These are phyloP conservation scores for Pseudomyrmex concolor DNA, from an alignment of 1,140 invertebrate genomes.

Conservation along the genomic window DNA sequence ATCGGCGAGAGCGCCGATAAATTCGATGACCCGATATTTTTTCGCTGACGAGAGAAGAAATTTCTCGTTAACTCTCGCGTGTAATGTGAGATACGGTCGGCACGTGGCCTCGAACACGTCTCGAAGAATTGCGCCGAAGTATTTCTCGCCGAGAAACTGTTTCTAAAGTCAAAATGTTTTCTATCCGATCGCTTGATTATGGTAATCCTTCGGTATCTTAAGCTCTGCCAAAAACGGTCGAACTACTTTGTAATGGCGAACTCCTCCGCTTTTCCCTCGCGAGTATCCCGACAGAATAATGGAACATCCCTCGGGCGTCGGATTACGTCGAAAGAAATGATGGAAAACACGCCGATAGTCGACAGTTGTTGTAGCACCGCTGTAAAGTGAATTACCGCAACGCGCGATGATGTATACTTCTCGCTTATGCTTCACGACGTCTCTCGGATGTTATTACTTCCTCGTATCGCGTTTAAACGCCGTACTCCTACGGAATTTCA, in stretches of 20 bases:
- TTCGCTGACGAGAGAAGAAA: neutral
- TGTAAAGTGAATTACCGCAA: constrained; percentile 36
- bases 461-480: neutral
- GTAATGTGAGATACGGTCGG: neutral
- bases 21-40: constrained; percentile 14
- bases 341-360: constrained; percentile 63
- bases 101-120: neutral
- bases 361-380: neutral
- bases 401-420: neutral
- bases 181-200: constrained; percentile 65
- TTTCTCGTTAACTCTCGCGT: neutral
- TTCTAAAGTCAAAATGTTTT: constrained; percentile 66
- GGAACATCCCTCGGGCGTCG: constrained; percentile 61
- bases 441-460: neutral
- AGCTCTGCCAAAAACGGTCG: constrained; percentile 58
- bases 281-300: constrained; percentile 71
- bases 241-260: constrained; percentile 62
- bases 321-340: constrained; percentile 66
- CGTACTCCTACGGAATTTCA: neutral
- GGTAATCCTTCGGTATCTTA: constrained; percentile 73
- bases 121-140: too few relatives aligned
- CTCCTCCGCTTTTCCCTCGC: constrained; percentile 61
- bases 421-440: neutral
- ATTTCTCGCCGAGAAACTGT: neutral
- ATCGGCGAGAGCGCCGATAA: neutral